Percentiles rank a stretch among this genome's conserved stretches.
phyloP scores from a whole-genome alignment of 2,888 invertebrate species.

The Drosophila gaucha region DNA sequence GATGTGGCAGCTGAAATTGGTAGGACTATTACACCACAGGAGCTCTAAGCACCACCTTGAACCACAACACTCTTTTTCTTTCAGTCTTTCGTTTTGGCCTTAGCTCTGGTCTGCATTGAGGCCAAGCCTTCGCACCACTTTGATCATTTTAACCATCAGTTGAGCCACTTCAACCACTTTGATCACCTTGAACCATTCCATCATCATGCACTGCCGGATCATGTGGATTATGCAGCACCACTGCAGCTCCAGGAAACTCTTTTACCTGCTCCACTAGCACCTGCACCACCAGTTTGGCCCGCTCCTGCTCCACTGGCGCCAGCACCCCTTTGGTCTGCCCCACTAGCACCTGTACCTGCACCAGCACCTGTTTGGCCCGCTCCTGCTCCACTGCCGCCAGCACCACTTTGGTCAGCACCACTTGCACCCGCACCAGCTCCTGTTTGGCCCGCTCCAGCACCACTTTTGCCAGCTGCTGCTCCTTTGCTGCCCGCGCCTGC shows the following conservation, averaged over 20 bases:
- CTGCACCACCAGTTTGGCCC: conserved; percentile 24
- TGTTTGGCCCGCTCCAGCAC: conserved; percentile 7
- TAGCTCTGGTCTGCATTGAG: conserved; percentile 41
- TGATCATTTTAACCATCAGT: conserved; percentile 52
- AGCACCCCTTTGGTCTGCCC: conserved; percentile 14
- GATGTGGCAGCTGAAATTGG: conserved; percentile 75
- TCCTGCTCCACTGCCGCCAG: conserved; percentile 12
- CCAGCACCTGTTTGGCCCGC: conserved; percentile 36
- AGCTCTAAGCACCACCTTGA: background rate
- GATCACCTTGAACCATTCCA: conserved; percentile 54
- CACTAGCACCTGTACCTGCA: conserved; percentile 17
- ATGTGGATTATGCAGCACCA: conserved; percentile 59
- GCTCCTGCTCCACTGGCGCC: conserved; percentile 18
- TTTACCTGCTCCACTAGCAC: conserved; percentile 38
- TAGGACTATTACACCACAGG: conserved; percentile 36
- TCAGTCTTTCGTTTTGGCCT: conserved; percentile 52
- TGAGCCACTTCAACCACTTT: conserved; percentile 52
- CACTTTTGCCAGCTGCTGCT: conserved; percentile 42
- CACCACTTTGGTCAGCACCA: conserved; percentile 35
- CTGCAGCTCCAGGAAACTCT: conserved; percentile 44
- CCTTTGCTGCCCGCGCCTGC: conserved; percentile 29
- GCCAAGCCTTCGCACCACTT: conserved; percentile 77
- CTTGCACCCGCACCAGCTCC: conserved; percentile 28
- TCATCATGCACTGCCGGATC: conserved; percentile 54
- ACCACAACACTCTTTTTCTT: too few species aligned